A percentile compares a stretch with the other conserved stretches of the same genome.
Evolutionary conservation across 2,113 vertebrate species (phyloP).

Genomic region (Australoheros scitulus): DNA sequence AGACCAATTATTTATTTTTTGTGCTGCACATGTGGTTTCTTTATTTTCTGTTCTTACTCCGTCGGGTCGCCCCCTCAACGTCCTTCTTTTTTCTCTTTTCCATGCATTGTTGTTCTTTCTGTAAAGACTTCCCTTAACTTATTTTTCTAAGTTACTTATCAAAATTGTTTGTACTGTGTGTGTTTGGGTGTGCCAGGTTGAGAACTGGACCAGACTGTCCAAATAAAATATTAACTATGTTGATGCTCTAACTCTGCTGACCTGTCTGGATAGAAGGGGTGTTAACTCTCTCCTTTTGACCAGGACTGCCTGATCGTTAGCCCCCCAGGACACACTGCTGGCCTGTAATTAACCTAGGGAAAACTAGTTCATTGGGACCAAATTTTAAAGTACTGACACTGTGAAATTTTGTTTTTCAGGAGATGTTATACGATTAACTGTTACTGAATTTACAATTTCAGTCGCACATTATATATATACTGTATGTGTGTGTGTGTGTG

Average conservation of each 20-base stretch:
- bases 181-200: slow-evolving; percentile 7
- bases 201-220: slow-evolving; percentile 9
- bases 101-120: not conserved
- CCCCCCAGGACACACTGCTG: too few species aligned
- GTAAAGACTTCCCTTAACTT: not conserved
- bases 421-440: rapidly evolving
- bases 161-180: not conserved
- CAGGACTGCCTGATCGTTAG: not conserved
- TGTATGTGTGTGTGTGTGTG: too few species aligned
- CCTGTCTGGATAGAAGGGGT: not conserved
- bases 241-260: slow-evolving; percentile 30
- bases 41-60: not conserved
- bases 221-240: slow-evolving; percentile 40
- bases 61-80: not conserved
- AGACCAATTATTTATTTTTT: not conserved
- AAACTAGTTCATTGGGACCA: not conserved
- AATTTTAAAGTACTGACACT: rapidly evolving
- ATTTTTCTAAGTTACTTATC: slow-evolving; percentile 8
- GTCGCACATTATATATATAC: not conserved
- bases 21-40: slow-evolving; percentile 18
- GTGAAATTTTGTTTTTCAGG: not conserved
- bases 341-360: not conserved
- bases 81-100: not conserved
- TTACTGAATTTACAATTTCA: not conserved
- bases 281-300: not conserved